Percentiles rank a stretch among this genome's conserved stretches.
phyloP scores from a whole-genome alignment of 2,888 invertebrate species.

The Dolomedes plantarius region DNA sequence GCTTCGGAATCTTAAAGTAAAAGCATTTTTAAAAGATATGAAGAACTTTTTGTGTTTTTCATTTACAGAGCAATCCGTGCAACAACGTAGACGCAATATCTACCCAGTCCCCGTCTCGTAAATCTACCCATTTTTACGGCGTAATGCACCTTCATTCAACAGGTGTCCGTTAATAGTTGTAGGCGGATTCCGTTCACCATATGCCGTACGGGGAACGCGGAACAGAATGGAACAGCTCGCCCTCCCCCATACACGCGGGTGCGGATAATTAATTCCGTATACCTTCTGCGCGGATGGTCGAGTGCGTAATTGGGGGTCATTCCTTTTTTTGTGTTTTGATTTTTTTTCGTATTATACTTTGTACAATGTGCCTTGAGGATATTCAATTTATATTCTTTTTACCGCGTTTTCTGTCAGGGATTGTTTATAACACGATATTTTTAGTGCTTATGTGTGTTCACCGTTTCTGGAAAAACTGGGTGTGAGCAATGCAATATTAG shows the following conservation, averaged over 20 bases:
- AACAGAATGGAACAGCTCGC: conserved; percentile 39
- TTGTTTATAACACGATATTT: not conserved
- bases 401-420: not conserved
- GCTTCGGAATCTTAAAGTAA: too few relatives aligned
- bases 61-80: too few relatives aligned
- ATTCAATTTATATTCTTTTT: not conserved
- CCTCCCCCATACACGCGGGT: conserved; percentile 29
- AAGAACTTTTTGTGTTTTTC: too few relatives aligned
- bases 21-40: too few relatives aligned
- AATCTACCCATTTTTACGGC: conserved; percentile 50
- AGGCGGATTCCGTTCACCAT: conserved; percentile 70
- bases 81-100: conserved; percentile 21
- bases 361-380: not conserved
- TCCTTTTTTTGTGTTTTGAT: too few relatives aligned
- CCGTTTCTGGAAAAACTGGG: not conserved
- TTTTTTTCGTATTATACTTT: conserved; percentile 10
- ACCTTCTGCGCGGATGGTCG: conserved; percentile 5
- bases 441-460: not conserved
- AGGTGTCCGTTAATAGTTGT: conserved; percentile 66
- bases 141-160: conserved; percentile 66
- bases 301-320: conserved; percentile 35
- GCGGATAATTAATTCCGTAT: conserved; percentile 58
- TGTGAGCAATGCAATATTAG: not conserved
- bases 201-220: conserved; percentile 62
- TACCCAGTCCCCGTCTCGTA: not conserved